Evolutionary conservation across 2,888 invertebrate genomes (phyloP).

Genomic region (Helicoverpa assulta): DNA sequence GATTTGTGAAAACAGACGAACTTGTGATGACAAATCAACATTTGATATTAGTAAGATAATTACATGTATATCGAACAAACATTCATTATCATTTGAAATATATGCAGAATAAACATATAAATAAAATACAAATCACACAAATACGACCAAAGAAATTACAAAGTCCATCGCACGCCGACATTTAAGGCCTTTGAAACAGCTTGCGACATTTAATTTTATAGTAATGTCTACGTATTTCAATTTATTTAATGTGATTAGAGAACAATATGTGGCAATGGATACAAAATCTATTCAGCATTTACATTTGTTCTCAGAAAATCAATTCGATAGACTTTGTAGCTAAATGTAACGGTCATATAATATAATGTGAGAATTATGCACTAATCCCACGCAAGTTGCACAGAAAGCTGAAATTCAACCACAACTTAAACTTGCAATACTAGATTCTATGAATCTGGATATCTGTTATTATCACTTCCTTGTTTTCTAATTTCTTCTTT

Average conservation of each 20-base stretch:
- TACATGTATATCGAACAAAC: background rate
- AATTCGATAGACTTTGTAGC: constrained; percentile 27
- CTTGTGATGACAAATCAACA: background rate
- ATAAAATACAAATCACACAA: background rate
- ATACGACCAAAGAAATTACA: constrained; percentile 33
- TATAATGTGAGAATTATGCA: constrained; percentile 9
- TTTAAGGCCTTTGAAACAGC: constrained; percentile 40
- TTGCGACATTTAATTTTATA: constrained; percentile 43
- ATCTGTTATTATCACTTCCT: background rate
- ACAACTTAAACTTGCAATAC: background rate
- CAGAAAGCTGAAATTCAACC: background rate
- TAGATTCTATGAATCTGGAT: background rate
- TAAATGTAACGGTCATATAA: background rate
- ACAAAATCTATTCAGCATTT: constrained; percentile 26
- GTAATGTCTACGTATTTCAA: constrained; percentile 43
- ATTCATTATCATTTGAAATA: background rate
- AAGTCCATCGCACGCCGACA: constrained; percentile 23
- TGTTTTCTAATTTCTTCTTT: background rate
- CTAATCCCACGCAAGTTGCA: background rate
- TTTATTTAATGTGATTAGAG: constrained; percentile 35
- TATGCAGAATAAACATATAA: background rate
- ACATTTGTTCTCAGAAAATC: constrained; percentile 39
- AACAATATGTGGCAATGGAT: constrained; percentile 27
- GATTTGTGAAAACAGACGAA: background rate
- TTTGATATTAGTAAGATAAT: background rate